Percentiles rank a stretch among this genome's conserved stretches.
These are phyloP conservation scores for Siniperca undulata DNA, from an alignment of 2,797 vertebrate genomes.

Conservation along the genomic window DNA sequence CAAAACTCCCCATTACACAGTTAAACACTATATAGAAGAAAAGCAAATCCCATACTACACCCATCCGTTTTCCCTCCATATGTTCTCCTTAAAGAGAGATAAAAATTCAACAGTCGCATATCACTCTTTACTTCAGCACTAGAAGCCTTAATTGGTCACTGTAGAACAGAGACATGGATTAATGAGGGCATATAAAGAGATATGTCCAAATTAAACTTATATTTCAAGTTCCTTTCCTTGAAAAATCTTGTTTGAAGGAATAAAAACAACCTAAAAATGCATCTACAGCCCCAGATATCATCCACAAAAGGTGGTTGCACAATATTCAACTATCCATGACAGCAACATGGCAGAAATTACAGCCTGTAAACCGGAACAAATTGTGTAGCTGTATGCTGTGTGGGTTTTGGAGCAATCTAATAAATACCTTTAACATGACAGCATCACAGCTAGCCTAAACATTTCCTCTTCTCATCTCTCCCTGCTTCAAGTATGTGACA, in stretches of 20 bases:
- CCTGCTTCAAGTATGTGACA: constrained; percentile 8
- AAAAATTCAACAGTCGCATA: constrained; percentile 3
- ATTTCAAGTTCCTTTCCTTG: constrained; percentile 27
- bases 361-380: constrained; percentile 37
- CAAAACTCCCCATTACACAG: constrained; percentile 49
- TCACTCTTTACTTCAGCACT: constrained; percentile 15
- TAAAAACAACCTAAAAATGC: neutral
- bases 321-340: constrained; percentile 43
- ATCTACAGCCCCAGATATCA: constrained; percentile 11
- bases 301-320: constrained; percentile 12
- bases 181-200: constrained; percentile 40
- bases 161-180: constrained; percentile 26
- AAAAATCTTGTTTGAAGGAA: constrained; percentile 15
- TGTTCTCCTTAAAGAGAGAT: constrained; percentile 44
- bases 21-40: constrained; percentile 51
- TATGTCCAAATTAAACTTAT: constrained; percentile 37
- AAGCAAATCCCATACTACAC: constrained; percentile 20
- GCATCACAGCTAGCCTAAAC: constrained; percentile 4
- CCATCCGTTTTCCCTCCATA: constrained; percentile 42
- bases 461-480: constrained; percentile 15
- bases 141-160: constrained; percentile 53
- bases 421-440: constrained; percentile 41
- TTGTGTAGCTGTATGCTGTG: constrained; percentile 29
- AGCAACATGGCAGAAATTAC: constrained; percentile 49
- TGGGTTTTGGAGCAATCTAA: constrained; percentile 38